These are phyloP conservation scores for Micrasema longulum DNA, from an alignment of 1,140 invertebrate genomes.

Conservation along the genomic window DNA sequence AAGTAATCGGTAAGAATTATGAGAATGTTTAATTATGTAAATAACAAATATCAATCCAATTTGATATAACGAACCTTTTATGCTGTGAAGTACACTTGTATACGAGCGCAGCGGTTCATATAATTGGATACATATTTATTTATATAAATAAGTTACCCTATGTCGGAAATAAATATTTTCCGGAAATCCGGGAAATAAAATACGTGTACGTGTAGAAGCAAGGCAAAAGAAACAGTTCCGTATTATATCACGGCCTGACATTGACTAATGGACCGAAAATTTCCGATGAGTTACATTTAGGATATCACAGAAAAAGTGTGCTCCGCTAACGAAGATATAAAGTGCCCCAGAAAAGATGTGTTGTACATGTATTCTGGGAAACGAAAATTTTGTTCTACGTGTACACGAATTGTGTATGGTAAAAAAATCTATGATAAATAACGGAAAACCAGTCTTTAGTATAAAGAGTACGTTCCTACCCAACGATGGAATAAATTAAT, in stretches of 20 bases:
- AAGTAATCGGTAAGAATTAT: too few species aligned
- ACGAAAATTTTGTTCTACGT: too few species aligned
- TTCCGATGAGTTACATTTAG: constrained; percentile 45
- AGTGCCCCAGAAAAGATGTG: constrained; percentile 4
- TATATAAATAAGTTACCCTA: constrained; percentile 21
- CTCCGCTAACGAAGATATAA: constrained; percentile 29
- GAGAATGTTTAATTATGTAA: too few species aligned
- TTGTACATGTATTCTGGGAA: too few species aligned
- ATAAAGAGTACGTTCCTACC: too few species aligned
- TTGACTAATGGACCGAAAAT: constrained; percentile 44
- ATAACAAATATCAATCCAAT: too few species aligned
- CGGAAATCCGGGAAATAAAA: constrained; percentile 31
- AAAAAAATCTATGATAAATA: too few species aligned
- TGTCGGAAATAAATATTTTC: constrained; percentile 19
- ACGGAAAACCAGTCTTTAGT: too few species aligned
- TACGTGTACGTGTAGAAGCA: constrained; percentile 22
- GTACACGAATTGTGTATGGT: too few species aligned
- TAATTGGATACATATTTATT: constrained; percentile 19
- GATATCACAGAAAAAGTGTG: constrained; percentile 29
- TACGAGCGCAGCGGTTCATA: neutral
- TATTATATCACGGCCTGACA: constrained; percentile 43
- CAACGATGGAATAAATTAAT: too few species aligned
- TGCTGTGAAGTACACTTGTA: neutral
- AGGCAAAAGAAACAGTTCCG: constrained; percentile 34
- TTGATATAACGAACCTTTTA: neutral